Percentiles rank a stretch among this genome's conserved stretches.
Evolutionary conservation across 2,113 vertebrate genomes (phyloP).

Genomic region (Balaenoptera acutorostrata): DNA sequence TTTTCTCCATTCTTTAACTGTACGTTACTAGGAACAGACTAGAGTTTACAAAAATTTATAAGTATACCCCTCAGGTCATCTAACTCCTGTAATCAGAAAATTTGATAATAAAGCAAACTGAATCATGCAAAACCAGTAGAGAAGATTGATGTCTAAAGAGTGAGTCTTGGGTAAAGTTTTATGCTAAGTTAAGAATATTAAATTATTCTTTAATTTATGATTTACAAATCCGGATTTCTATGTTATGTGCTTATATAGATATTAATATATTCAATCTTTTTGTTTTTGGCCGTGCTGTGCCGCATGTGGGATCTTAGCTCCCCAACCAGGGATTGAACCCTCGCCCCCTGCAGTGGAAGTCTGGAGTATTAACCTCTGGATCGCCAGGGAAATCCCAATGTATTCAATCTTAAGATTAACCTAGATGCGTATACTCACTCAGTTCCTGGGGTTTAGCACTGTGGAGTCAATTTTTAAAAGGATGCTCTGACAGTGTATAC

Average conservation of each 20-base stretch:
- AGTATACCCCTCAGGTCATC: not conserved
- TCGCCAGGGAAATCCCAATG: not conserved
- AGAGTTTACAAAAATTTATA: not conserved
- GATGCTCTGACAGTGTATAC: not conserved
- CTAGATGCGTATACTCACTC: not conserved
- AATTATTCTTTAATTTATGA: not conserved
- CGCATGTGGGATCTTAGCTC: not conserved
- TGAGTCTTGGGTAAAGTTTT: not conserved
- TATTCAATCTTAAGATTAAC: not conserved
- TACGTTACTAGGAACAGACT: not conserved
- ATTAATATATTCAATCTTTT: not conserved
- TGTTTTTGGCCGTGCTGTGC: not conserved
- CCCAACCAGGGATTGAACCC: not conserved
- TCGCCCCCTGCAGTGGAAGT: not conserved
- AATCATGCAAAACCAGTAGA: not conserved
- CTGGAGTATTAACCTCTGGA: not conserved
- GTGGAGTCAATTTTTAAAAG: not conserved
- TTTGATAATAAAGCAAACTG: not conserved
- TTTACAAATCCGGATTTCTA: not conserved
- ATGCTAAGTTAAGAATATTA: not conserved
- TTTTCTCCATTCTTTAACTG: not conserved
- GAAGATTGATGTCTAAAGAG: not conserved
- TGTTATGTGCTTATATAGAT: not conserved
- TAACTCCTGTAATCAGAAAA: not conserved
- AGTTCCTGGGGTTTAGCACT: not conserved